Percentiles rank a stretch among this genome's conserved stretches.
phyloP scores from a whole-genome alignment of 2,888 invertebrate genomes.

The Autographa gamma region DNA sequence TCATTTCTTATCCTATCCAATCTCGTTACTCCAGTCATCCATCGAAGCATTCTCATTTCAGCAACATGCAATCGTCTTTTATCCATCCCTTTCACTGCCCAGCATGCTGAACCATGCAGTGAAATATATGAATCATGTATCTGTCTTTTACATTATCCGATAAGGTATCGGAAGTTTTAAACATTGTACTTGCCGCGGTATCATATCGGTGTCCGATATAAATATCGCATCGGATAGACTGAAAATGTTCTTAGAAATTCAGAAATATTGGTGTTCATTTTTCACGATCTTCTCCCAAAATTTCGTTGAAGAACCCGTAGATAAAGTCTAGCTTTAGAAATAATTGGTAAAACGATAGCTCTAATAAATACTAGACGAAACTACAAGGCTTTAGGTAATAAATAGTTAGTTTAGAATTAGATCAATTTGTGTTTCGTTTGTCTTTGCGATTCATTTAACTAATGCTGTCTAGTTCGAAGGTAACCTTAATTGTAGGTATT shows the following conservation, averaged over 20 bases:
- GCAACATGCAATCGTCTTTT: too few species aligned
- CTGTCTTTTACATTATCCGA: too few species aligned
- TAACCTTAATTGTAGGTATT: background rate
- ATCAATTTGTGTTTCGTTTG: slow-evolving; percentile 10
- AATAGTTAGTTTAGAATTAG: slow-evolving; percentile 10
- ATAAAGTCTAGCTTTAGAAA: slow-evolving; percentile 46
- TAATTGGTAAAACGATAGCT: slow-evolving; percentile 61
- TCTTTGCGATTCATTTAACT: background rate
- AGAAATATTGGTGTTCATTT: slow-evolving; percentile 51
- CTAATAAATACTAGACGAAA: slow-evolving; percentile 48
- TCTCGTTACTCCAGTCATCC: too few species aligned
- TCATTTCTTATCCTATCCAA: too few species aligned
- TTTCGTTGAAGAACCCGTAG: slow-evolving; percentile 43
- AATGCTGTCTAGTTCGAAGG: background rate
- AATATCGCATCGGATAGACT: too few species aligned
- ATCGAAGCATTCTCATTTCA: too few species aligned
- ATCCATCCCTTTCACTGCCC: too few species aligned
- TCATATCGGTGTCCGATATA: too few species aligned
- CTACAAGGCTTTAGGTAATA: slow-evolving; percentile 8
- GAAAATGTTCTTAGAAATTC: slow-evolving; percentile 34
- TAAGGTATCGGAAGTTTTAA: too few species aligned
- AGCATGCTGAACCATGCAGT: too few species aligned
- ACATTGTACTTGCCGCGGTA: too few species aligned
- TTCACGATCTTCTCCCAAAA: slow-evolving; percentile 34
- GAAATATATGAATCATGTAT: too few species aligned